Conservation (phyloP, 1,140 invertebrate species). For the Orchesella cincta region DNA sequence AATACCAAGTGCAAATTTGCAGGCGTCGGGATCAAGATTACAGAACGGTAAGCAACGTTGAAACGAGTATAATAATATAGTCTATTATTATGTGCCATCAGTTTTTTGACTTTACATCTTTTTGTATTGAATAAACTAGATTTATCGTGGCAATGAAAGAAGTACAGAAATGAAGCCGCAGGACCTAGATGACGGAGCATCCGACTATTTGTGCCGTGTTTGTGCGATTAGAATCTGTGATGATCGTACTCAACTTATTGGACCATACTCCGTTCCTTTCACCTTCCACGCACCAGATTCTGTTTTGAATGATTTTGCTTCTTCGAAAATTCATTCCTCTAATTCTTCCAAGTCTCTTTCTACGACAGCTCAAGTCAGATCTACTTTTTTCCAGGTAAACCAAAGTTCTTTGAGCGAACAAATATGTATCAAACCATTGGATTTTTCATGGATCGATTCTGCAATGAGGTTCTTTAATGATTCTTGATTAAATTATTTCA, state of each 20-base stretch:
- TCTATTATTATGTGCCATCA: no score
- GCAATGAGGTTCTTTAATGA: not conserved
- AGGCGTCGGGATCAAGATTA: slow-evolving; percentile 48
- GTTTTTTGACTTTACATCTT: not conserved
- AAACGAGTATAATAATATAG: no score
- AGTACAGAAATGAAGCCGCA: slow-evolving; percentile 33
- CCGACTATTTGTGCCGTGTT: slow-evolving; percentile 42
- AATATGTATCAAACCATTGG: not conserved
- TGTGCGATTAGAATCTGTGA: slow-evolving; percentile 49
- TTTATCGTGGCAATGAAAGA: slow-evolving; percentile 41
- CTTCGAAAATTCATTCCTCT: slow-evolving; percentile 40
- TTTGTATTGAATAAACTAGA: slow-evolving; percentile 27
- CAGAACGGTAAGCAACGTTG: slow-evolving; percentile 48
- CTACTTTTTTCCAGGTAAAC: slow-evolving; percentile 34
- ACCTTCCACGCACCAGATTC: slow-evolving; percentile 43
- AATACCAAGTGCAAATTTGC: slow-evolving; percentile 48
- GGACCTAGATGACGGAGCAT: slow-evolving; percentile 44
- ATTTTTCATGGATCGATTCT: slow-evolving; percentile 9
- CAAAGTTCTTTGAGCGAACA: not conserved
- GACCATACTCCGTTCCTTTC: slow-evolving; percentile 48
- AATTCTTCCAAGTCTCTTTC: slow-evolving; percentile 44
- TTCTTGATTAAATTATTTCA: slow-evolving; percentile 27
- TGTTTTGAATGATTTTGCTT: slow-evolving; percentile 21
- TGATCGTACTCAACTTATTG: slow-evolving; percentile 43
- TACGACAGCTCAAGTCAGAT: slow-evolving; percentile 40